A percentile compares a stretch with the other conserved stretches of the same genome.
phyloP scores from a whole-genome alignment of 1,140 invertebrate genomes.

The Panagrolaimus sp. region DNA sequence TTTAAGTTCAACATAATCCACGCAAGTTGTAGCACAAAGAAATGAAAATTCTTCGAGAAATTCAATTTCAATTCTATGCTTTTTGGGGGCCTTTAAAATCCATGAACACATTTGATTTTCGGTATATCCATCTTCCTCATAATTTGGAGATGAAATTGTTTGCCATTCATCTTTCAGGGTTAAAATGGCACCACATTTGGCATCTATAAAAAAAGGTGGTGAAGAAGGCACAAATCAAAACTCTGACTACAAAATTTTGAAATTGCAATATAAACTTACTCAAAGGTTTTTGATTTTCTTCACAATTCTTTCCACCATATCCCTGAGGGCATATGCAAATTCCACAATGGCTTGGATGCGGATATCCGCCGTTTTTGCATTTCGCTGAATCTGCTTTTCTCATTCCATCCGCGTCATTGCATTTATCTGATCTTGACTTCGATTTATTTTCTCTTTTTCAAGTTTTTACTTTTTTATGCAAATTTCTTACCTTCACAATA shows the following conservation, averaged over 20 bases:
- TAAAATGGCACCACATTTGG: slow-evolving; percentile 51
- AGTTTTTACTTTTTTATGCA: not conserved
- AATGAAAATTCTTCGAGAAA: slow-evolving; percentile 55
- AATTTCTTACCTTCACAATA: slow-evolving; percentile 48
- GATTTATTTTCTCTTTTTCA: no score
- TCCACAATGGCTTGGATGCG: slow-evolving; percentile 51
- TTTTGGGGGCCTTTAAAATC: slow-evolving; percentile 40
- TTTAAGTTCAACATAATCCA: slow-evolving; percentile 55
- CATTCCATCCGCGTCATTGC: slow-evolving; percentile 24
- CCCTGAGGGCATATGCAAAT: slow-evolving; percentile 57
- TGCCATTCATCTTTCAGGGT: slow-evolving; percentile 35
- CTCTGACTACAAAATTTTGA: no score
- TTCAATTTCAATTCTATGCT: slow-evolving; percentile 44
- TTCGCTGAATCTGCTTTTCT: slow-evolving; percentile 9
- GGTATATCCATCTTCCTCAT: slow-evolving; percentile 45
- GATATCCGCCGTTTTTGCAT: slow-evolving; percentile 56
- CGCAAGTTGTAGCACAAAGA: slow-evolving; percentile 51
- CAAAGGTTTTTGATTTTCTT: slow-evolving; percentile 39
- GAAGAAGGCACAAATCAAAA: no score
- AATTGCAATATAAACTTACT: slow-evolving; percentile 53
- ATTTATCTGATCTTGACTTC: slow-evolving; percentile 50
- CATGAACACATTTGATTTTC: slow-evolving; percentile 52
- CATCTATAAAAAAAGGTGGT: slow-evolving; percentile 35
- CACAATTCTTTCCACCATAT: slow-evolving; percentile 52
- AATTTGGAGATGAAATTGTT: slow-evolving; percentile 44